phyloP scores from a whole-genome alignment of 2,797 vertebrate species.

The Tauraco hartlaubi region DNA sequence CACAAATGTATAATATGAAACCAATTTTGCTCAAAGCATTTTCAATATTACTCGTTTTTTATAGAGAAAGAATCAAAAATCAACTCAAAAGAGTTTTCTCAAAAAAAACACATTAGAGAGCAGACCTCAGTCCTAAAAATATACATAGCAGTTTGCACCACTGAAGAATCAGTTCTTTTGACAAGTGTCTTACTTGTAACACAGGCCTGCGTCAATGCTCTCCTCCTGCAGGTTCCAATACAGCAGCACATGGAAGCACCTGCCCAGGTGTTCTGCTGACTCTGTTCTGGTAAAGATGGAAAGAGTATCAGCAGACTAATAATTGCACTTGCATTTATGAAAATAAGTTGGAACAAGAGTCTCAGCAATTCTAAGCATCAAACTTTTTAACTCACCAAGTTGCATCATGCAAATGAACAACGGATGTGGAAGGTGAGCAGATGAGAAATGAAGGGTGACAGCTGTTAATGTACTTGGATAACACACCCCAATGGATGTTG shows the following conservation, averaged over 20 bases:
- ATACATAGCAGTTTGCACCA: not conserved
- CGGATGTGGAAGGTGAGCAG: not conserved
- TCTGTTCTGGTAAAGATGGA: not conserved
- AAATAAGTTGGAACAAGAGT: not conserved
- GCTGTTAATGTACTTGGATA: not conserved
- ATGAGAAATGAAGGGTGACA: conserved; percentile 9
- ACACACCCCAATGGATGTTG: not conserved
- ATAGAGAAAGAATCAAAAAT: not conserved
- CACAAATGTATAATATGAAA: not conserved
- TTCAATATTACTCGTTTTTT: not conserved
- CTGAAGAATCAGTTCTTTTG: not conserved
- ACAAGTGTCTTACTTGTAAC: not conserved
- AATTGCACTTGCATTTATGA: not conserved
- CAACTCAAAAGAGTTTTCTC: not conserved
- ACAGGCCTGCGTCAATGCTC: not conserved
- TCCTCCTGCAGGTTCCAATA: not conserved
- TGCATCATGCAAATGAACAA: not conserved
- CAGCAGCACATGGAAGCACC: not conserved
- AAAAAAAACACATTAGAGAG: not conserved
- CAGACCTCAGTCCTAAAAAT: not conserved
- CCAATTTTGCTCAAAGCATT: not conserved
- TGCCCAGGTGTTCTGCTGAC: not conserved
- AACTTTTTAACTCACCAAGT: not conserved
- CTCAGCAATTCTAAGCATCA: not conserved
- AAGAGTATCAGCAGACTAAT: not conserved